These are phyloP conservation scores for Vireo griseus DNA, from an alignment of 2,797 vertebrate genomes.

Conservation along the genomic window DNA sequence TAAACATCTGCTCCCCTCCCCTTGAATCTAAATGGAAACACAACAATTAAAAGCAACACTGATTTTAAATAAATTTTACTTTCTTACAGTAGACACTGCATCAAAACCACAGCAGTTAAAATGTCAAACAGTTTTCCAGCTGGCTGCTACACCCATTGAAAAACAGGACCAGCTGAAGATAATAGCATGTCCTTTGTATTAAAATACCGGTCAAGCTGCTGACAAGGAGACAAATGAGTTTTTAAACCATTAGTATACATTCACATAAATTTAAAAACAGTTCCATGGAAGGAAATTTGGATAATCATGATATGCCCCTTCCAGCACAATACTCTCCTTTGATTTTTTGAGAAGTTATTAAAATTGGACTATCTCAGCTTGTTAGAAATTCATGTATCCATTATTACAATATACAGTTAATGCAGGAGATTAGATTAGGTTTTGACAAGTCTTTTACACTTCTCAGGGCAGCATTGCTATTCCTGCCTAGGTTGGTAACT, in stretches of 20 bases:
- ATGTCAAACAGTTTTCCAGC: slow-evolving; percentile 42
- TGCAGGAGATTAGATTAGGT: background rate
- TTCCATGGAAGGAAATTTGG: background rate
- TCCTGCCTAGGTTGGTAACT: slow-evolving; percentile 16
- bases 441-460: slow-evolving; percentile 28
- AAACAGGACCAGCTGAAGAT: background rate
- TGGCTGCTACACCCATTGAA: background rate
- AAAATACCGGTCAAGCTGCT: slow-evolving; percentile 24
- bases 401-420: slow-evolving; percentile 15
- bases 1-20: background rate
- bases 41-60: background rate
- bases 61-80: slow-evolving; percentile 16
- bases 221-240: slow-evolving; percentile 40
- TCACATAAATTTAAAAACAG: background rate
- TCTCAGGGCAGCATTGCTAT: background rate
- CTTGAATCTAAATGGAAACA: background rate
- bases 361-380: background rate
- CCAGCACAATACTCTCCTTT: background rate
- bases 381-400: slow-evolving; percentile 11
- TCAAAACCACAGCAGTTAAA: slow-evolving; percentile 18
- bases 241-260: slow-evolving; percentile 22
- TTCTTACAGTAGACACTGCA: background rate
- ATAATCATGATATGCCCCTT: background rate
- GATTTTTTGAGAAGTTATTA: slow-evolving; percentile 28
- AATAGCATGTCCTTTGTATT: background rate